Evolutionary conservation across 2,888 invertebrate genomes (phyloP), one percentile per base, ranked within the genome.

Genomic region (Dynastes maya): DNA sequence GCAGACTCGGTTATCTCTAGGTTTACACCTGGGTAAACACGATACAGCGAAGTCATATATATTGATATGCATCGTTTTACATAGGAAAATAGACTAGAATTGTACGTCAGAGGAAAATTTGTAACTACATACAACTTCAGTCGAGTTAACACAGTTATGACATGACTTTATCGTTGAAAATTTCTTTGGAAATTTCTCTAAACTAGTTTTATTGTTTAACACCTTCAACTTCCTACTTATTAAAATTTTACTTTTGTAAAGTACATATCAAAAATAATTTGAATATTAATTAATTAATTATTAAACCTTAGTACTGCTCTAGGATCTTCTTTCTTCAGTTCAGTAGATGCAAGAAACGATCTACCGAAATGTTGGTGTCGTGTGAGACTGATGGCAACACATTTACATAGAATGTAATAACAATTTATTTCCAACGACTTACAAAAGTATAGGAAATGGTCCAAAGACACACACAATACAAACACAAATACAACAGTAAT

Each of bases 1-100:
- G 29, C 32, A 63, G 32, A 32, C 63, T 11, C 32, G 32, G 63
- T 29, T 63, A 63, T 63, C 63, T 63, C 11, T 29, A 63, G 29
- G 63, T 63, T 63, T 63, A 63, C 63, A 63, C 63, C 63, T 63
- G 63, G 29, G 29, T 63, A 63, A 32, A 63, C 63, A 32, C 32
- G 29, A 63, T 32, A 32, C 27, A 29, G 63, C 29, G 13, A 27
- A 63, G 63, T 63, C 32, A 63, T 29, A 63, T 29, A 13, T 63
- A 63, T 63, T 63, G 63, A 63, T 63, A 63, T 29, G 63, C 63
- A 63, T 32, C 13, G 32, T 32, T 63, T 29, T n/a, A 63, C 63
- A 9, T n/a, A 27, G 61, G 16, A 29, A 61, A 61, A 61, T 61
- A 63, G 37, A 63, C 63, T 1, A 11, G 29, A 63, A 13, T 63